Percentiles rank a stretch among this genome's conserved stretches.
phyloP scores from a whole-genome alignment of 2,113 vertebrate species.

The Neodontobutis hainanensis region DNA sequence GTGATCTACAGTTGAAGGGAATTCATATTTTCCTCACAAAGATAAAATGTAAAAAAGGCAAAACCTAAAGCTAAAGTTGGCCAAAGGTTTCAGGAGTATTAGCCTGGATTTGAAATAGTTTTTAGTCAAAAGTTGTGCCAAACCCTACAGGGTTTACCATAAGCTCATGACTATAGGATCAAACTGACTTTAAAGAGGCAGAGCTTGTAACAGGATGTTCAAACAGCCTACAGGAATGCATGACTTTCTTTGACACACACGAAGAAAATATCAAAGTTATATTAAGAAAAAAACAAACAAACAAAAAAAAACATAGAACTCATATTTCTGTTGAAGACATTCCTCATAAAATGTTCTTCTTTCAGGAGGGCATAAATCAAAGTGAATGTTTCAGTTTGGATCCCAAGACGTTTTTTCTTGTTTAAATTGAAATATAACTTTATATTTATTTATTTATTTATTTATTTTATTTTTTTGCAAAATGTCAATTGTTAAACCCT shows the following conservation, averaged over 20 bases:
- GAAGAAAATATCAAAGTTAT: too few species aligned
- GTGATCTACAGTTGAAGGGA: background rate
- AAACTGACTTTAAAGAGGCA: conserved; percentile 14
- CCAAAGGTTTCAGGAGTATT: conserved; percentile 10
- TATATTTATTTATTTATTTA: too few species aligned
- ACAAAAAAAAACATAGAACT: too few species aligned
- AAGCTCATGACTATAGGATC: conserved; percentile 22
- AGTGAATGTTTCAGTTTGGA: background rate
- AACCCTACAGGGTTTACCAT: conserved; percentile 13
- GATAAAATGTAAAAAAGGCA: background rate
- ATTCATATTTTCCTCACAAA: conserved; percentile 12
- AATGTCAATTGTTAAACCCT: background rate
- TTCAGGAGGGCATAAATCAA: too few species aligned
- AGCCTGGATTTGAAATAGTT: conserved; percentile 18
- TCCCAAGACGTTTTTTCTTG: background rate
- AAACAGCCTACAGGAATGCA: conserved; percentile 9
- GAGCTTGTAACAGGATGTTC: conserved; percentile 18
- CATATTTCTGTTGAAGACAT: too few species aligned
- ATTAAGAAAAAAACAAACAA: too few species aligned
- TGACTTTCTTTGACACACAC: conserved; percentile 8
- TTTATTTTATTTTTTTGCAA: conserved; percentile 11
- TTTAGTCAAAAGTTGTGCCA: conserved; percentile 19
- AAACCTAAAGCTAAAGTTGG: conserved; percentile 12
- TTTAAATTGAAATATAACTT: background rate
- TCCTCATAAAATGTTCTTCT: too few species aligned